A percentile compares a stretch with the other conserved stretches of the same genome.
phyloP scores from a whole-genome alignment of 2,113 vertebrate genomes.

The Amphilophus citrinellus region DNA sequence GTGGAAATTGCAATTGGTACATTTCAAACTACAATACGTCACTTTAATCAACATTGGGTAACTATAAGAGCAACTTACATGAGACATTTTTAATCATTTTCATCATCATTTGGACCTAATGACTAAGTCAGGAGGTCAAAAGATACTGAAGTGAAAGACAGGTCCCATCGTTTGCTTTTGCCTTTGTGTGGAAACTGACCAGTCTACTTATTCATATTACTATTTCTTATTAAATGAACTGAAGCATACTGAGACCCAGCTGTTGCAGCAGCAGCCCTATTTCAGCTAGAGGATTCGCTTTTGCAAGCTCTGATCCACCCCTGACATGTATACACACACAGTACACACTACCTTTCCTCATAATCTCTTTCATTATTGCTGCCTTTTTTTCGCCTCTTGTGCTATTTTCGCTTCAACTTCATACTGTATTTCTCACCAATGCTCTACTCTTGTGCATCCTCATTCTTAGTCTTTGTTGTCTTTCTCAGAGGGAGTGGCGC shows the following conservation, averaged over 20 bases:
- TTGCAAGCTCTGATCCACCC: constrained; percentile 17
- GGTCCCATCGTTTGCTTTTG: neutral
- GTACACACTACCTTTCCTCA: neutral
- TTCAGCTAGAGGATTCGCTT: constrained; percentile 9
- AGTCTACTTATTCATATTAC: constrained; percentile 21
- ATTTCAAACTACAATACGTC: no score
- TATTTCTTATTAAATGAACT: constrained; percentile 18
- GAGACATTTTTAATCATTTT: neutral
- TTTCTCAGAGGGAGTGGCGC: constrained; percentile 24
- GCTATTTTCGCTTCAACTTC: constrained; percentile 1
- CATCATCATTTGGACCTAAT: neutral
- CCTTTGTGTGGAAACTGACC: neutral
- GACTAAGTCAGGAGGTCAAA: neutral
- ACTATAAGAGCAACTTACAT: neutral
- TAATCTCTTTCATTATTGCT: constrained; percentile 5
- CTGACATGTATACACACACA: neutral
- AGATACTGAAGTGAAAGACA: neutral
- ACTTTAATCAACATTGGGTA: neutral
- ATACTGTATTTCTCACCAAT: constrained; percentile 3
- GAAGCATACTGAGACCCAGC: constrained; percentile 28
- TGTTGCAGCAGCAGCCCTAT: constrained; percentile 31
- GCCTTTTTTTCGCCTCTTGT: neutral
- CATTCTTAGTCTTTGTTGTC: constrained; percentile 7
- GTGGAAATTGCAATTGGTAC: no score
- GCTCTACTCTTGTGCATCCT: neutral